Base-by-base conservation (phyloP, 2,113 vertebrate species). In the Hymenochirus boettgeri region DNA sequence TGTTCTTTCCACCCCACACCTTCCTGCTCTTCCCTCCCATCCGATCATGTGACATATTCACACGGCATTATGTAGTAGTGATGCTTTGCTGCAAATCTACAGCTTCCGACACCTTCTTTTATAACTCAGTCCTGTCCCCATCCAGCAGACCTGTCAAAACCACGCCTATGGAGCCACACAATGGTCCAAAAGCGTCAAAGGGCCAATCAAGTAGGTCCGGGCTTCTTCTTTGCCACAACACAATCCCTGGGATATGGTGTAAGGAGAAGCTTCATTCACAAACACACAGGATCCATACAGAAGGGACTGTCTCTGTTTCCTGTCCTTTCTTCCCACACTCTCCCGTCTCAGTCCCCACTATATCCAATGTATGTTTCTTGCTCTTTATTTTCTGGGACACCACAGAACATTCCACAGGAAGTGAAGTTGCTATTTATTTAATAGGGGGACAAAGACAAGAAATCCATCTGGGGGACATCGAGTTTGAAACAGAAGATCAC, bases 161-260 rank as follows among this genome's bases (percentile, higher is more conserved):
- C 96, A 93, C 95, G 96, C 96, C 96, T 89, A 91, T 90, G 82
- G 82, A 85, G 94, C 90, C 80, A 91, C 90, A 92, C 96, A 94
- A 99, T 99, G 96, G 96, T 96, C 93, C 91, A 90, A 93, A 96
- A 91, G 96, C 96, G 96, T 96, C 92, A 99, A 98, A 94, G 93
- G 92, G 90, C 96, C 96, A 98, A 99, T 98, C 95, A 96, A 95
- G 87, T 86, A 82, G 85, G 91, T 87, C 88, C 81, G 79, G 80
- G 88, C 89, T 85, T 71, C 89, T 89, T 80, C 87, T 85, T 90
- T 53, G 90, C 85, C 79, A 88, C 89, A 83, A 91, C 92, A 90
- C 89, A 91, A n/a, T 91, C 92, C 94, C 89, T 85, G 88, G 90
- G 84, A 90, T 88, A 87, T 85, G 91, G 88, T 90, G 89, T 91